Evolutionary conservation across 2,888 invertebrate genomes (phyloP), one percentile per base, ranked within the genome.

Genomic region (Buathra laborator): DNA sequence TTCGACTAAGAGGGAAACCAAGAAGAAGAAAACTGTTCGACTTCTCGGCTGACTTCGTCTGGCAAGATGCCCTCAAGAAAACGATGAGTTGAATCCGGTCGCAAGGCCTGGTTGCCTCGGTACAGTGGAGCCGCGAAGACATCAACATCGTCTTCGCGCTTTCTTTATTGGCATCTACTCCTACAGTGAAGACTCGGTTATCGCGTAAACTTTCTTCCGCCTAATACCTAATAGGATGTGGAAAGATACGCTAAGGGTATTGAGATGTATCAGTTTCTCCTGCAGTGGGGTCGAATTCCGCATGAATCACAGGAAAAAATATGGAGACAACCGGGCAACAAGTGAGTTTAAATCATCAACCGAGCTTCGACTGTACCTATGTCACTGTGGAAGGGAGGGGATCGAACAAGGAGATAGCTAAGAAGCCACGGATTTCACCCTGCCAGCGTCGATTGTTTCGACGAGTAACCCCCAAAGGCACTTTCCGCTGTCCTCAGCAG

Each of bases 401-500:
- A 29, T 46, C 16, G 62, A 46, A 32, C n/a, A 46, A 68, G 56
- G 16, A 56, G 44, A 56, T 68, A 56, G 37, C 12, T 29, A 10
- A 43, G 67, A 67, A 67, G 43, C 56, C 48, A 12, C 66, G 48
- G 12, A 6, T 9, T 32, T 51, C 2, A 48, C n/a, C 44, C 14
- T n/a, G n/a, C 72, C 37, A 9, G 9, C 72, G 44, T 74, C 46
- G 32, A 62, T 74, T 62, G 74, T 74, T 62, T 62, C 59, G 62
- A 74, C 59, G 48, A 74, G 56, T 62, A 59, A 46, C 59, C 12
- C 48, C 12, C 29, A 43, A 37, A 43, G 6, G 16, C 24, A 67
- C 56, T 76, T 76, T 76, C 10, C 59, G 70, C 59, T 48, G 44
- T 67, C 46, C 59, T 76, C 70, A 80, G 76, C 75, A 76, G 19